Evolutionary conservation across 2,888 invertebrate species (phyloP), one percentile per base, ranked within the genome.

Genomic region (Caenorhabditis drosophilae): DNA sequence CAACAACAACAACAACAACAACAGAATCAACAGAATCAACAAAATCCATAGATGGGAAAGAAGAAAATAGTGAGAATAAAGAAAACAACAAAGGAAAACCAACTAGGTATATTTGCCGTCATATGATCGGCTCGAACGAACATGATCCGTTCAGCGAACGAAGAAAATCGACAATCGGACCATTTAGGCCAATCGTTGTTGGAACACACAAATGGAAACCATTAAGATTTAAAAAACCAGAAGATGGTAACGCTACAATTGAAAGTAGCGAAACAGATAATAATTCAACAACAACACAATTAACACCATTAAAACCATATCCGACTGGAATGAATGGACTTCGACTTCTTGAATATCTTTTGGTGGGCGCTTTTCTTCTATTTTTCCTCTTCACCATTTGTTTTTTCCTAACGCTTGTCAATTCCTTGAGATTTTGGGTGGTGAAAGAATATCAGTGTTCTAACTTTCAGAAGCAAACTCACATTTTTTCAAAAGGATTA

Each of bases 81-180:
- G 40, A 27, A 22, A 45, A 44, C 16, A 48, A 52, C 44, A 50
- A 58, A 38, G 54, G 35, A 34, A 49, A 45, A 53, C 46, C 57
- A 40, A 54, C 54, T 53, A 69, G 73, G 73, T 73, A 70, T 64
- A 73, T 73, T 60, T 73, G 73, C 52, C 67, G 58, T 41, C 64
- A 69, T 57, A 63, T 55, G 53, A 60, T 59, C 42, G 63, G 61
- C 53, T 53, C 64, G 58, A 66, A 66, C 64, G 59, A 66, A 52
- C 54, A 55, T 48, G 56, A 59, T 48, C 59, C 59, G 55, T 59
- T 66, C 59, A 47, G 53, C 60, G 67, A 67, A 60, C 59, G 67
- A 67, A 35, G 60, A 47, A 42, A 20, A 45, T 55, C 67, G 42
- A 73, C 73, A 45, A 64, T 70, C 36, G 70, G 60, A 25, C 73